Base-by-base conservation (phyloP, 2,113 vertebrate genomes). In the Hemiscyllium ocellatum region DNA sequence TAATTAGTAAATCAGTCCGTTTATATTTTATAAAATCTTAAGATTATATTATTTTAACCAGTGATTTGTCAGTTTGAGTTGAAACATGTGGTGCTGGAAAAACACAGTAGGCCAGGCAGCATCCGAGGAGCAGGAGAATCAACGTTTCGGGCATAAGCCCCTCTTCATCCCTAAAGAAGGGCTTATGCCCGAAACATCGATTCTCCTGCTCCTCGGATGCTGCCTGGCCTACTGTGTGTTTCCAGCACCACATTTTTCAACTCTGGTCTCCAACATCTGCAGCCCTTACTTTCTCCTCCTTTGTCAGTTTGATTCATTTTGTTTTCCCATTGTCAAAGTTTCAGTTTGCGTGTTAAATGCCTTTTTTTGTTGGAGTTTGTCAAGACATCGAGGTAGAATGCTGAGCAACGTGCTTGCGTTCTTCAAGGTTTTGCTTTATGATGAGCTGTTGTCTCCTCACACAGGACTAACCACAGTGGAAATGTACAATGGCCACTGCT, bases 41-140 rank as follows among this genome's bases (percentile, higher is more conserved):
- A 52, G 22, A 94, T 94, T 19, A 70, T 24, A 69, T 69, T 94
- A 94, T 24, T 94, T 94, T 70, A 47, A 94, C n/a, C n/a, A 94
- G 24, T 94, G 24, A 33, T 52, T 61, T 33, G 52, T 90, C 52
- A 90, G 87, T 29, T 90, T 90, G 61, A 29, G 0, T 47, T 47
- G 42, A 47, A 47, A 47, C 0, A 47, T 47, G 42, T 47, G 42
- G 1, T 47, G 42, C 42, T 47, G 42, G 42, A 47, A 47, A 47
- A 47, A 47, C 42, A 47, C 0, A 47, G 42, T 47, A 47, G 42
- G 42, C 42, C 42, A 47, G 42, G 42, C 42, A 47, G 42, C 42
- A 47, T 47, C 42, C 42, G 42, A 47, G 0, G 42, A 47, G 42
- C 42, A 47, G 42, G 42, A 47, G 42, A 47, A 47, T 47, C 42